Percentiles rank a stretch among this genome's conserved stretches.
Evolutionary conservation across 2,797 vertebrate species (phyloP).

Genomic region (Molossus alvarezi): DNA sequence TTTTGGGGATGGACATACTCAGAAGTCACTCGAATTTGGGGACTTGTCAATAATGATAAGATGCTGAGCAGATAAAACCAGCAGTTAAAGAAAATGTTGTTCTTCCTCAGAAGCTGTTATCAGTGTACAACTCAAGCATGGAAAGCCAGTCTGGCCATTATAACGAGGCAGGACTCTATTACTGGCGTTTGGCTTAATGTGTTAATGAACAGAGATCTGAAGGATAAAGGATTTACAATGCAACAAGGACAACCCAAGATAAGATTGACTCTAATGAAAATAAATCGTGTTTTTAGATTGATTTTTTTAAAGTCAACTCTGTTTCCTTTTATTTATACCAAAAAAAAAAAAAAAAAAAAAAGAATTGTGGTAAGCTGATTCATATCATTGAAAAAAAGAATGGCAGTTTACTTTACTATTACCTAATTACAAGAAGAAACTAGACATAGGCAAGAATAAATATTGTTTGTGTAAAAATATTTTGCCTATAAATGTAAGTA

Average conservation of each 20-base stretch:
- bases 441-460: not conserved
- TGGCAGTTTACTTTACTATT: conserved; percentile 59
- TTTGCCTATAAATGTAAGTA: not conserved
- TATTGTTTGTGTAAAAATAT: conserved; percentile 33
- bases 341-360: conserved; percentile 67
- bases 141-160: conserved; percentile 28
- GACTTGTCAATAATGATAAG: conserved; percentile 1
- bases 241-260: conserved; percentile 73
- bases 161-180: not conserved
- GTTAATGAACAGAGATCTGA: conserved; percentile 70
- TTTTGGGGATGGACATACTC: conserved; percentile 21
- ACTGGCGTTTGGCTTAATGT: conserved; percentile 64
- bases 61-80: not conserved
- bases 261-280: conserved; percentile 77
- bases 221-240: conserved; percentile 70
- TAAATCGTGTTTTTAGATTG: conserved; percentile 64
- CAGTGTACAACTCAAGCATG: not conserved
- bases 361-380: conserved; percentile 65
- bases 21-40: conserved; percentile 16
- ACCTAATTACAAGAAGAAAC: conserved; percentile 24
- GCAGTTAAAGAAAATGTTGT: not conserved
- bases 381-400: conserved; percentile 67
- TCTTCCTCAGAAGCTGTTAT: not conserved
- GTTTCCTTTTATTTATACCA: conserved; percentile 64
- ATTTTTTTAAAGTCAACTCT: conserved; percentile 63